phyloP scores from a whole-genome alignment of 2,113 vertebrate genomes.

The Hirundichthys speculiger region DNA sequence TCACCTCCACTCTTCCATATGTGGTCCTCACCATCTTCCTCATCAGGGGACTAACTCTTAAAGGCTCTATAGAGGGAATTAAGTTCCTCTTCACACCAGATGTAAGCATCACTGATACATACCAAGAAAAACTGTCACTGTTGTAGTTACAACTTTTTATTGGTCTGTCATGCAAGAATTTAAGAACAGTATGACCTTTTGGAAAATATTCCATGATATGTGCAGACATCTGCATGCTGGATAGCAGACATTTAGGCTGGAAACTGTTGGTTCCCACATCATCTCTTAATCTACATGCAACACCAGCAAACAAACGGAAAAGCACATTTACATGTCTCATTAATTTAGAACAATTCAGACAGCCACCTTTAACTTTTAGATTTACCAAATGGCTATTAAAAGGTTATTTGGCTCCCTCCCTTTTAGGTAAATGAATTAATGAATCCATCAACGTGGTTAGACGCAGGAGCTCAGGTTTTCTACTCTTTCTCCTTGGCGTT shows the following conservation, averaged over 20 bases:
- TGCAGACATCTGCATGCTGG: too few relatives aligned
- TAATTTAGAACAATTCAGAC: too few relatives aligned
- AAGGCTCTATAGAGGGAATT: conserved; percentile 89
- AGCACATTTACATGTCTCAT: too few relatives aligned
- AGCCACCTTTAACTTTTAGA: too few relatives aligned
- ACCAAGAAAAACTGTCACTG: background rate
- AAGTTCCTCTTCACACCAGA: conserved; percentile 94
- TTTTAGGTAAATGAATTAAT: conserved; percentile 86
- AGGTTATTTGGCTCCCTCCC: background rate
- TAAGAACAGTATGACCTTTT: too few relatives aligned
- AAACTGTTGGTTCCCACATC: too few relatives aligned
- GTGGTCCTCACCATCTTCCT: conserved; percentile 95
- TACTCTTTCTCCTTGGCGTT: conserved; percentile 96
- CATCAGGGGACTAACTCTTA: conserved; percentile 91
- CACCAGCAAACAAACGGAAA: too few relatives aligned
- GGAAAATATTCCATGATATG: too few relatives aligned
- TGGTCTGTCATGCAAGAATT: too few relatives aligned
- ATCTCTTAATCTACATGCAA: too few relatives aligned
- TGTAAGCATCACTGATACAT: conserved; percentile 73
- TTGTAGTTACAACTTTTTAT: too few relatives aligned
- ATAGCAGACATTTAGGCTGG: too few relatives aligned
- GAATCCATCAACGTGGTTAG: conserved; percentile 92
- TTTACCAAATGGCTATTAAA: background rate
- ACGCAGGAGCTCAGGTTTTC: conserved; percentile 95
- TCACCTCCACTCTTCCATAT: conserved; percentile 95